Evolutionary conservation across 2,113 vertebrate genomes (phyloP).

Genomic region (Syngnathoides biaculeatus): DNA sequence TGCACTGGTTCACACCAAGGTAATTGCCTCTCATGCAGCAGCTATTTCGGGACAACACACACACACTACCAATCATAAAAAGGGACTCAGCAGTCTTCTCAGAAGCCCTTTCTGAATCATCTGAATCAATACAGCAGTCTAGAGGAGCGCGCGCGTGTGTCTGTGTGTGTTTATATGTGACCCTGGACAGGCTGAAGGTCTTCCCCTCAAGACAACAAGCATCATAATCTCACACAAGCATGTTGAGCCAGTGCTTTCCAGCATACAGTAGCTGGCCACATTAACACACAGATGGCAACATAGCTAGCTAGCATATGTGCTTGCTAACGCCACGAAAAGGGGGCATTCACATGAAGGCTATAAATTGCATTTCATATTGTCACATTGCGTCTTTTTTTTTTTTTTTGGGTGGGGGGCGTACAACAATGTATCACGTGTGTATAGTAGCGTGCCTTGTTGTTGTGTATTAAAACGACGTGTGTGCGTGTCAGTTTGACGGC

Average conservation of each 20-base stretch:
- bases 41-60: constrained; percentile 41
- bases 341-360: background rate
- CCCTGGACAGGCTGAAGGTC: constrained; percentile 32
- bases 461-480: constrained; percentile 31
- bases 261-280: background rate
- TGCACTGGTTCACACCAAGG: constrained; percentile 45
- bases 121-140: constrained; percentile 34
- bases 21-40: constrained; percentile 49
- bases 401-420: background rate
- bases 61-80: constrained; percentile 7
- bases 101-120: constrained; percentile 33
- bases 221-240: constrained; percentile 4
- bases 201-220: constrained; percentile 20
- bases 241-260: background rate
- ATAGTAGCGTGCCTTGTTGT: background rate
- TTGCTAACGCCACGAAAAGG: background rate
- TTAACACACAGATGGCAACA: background rate
- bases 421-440: background rate
- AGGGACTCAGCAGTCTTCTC: constrained; percentile 13
- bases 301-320: constrained; percentile 12
- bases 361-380: background rate
- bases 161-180: constrained; percentile 16
- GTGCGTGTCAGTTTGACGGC: constrained; percentile 14
- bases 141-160: no score
- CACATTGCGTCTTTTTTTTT: background rate